Conservation (phyloP, 2,113 vertebrate genomes). For the Camarhynchus parvulus region DNA sequence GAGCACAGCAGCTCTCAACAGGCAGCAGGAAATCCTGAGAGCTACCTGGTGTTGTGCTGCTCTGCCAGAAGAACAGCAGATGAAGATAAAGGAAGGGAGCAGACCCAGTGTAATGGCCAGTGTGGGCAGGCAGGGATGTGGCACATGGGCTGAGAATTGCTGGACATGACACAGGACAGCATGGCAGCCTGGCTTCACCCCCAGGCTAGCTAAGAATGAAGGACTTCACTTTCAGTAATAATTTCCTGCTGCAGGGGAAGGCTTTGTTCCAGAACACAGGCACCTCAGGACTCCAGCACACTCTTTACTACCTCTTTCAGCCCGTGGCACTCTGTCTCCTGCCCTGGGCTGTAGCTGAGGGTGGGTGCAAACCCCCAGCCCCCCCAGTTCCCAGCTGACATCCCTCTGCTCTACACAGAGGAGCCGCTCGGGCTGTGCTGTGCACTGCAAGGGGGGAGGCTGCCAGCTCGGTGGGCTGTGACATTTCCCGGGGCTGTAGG, state of each 20-base stretch:
- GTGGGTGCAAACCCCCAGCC: neutral
- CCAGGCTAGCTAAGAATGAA: neutral
- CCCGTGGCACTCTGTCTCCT: neutral
- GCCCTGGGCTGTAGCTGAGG: neutral
- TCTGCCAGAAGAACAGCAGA: neutral
- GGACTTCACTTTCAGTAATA: neutral
- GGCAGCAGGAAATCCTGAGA: neutral
- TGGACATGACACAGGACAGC: neutral
- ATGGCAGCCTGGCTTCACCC: neutral
- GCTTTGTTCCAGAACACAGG: neutral
- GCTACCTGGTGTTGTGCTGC: rapidly evolving
- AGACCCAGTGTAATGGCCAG: neutral
- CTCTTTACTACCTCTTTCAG: neutral
- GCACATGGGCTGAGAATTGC: rapidly evolving
- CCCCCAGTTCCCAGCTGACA: neutral
- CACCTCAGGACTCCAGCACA: neutral
- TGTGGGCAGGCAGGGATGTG: neutral
- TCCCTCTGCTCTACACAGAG: rapidly evolving
- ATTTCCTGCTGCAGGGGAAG: neutral
- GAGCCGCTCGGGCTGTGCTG: rapidly evolving
- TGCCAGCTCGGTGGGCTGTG: neutral
- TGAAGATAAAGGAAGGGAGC: rapidly evolving
- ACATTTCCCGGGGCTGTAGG: neutral
- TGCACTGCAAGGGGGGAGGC: rapidly evolving
- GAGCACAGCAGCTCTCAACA: neutral